Evolutionary conservation across 2,888 invertebrate species (phyloP).

Genomic region (Eustalomyia histrio): DNA sequence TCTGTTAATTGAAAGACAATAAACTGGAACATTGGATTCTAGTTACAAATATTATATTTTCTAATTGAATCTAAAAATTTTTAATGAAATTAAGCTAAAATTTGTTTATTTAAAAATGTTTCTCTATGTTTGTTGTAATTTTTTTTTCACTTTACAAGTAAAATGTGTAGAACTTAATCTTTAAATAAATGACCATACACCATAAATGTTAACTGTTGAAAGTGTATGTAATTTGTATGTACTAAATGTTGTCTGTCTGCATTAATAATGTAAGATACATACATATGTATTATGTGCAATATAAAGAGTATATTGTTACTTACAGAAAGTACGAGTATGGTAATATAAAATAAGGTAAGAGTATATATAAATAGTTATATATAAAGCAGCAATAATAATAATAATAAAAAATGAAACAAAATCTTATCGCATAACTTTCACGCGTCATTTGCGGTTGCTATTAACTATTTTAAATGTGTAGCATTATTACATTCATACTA

Average conservation of each 20-base stretch:
- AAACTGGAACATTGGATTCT: no score
- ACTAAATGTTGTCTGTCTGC: not conserved
- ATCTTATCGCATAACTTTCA: constrained; percentile 48
- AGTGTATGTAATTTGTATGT: not conserved
- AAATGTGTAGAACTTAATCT: not conserved
- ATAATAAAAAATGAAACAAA: not conserved
- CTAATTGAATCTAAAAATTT: no score
- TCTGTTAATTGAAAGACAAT: no score
- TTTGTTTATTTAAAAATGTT: no score
- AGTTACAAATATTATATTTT: no score
- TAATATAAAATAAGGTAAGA: not conserved
- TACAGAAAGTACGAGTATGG: not conserved
- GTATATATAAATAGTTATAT: not conserved
- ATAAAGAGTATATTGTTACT: not conserved
- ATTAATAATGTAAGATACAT: not conserved
- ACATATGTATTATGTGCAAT: not conserved
- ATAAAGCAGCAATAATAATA: not conserved
- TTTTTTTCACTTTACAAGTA: not conserved
- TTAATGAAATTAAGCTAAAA: no score
- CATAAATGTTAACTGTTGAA: not conserved
- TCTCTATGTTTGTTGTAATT: no score
- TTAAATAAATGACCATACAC: not conserved
- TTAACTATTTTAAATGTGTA: not conserved
- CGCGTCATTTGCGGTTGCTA: constrained; percentile 49
- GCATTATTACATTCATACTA: not conserved